These are phyloP conservation scores for Calyptommatus sinebrachiatus DNA, from an alignment of 2,113 vertebrate species.

Conservation along the genomic window DNA sequence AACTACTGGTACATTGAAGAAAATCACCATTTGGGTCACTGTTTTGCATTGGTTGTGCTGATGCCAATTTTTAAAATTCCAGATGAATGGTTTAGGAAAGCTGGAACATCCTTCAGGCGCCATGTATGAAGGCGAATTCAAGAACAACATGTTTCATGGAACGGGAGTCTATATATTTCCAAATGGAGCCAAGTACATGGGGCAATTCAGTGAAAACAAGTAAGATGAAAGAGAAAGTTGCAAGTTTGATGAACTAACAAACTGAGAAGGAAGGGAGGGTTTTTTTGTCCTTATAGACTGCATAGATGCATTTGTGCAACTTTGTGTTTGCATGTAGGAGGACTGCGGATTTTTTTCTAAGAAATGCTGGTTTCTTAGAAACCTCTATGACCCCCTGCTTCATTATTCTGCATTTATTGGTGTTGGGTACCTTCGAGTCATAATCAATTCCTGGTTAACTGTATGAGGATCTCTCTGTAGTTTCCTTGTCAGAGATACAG, in stretches of 20 bases:
- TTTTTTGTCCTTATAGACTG: too few relatives aligned
- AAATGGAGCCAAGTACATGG: conserved; percentile 74
- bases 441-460: too few relatives aligned
- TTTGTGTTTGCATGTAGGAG: too few relatives aligned
- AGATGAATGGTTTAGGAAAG: conserved; percentile 82
- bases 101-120: conserved; percentile 80
- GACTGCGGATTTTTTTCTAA: not conserved
- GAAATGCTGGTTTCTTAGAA: not conserved
- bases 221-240: conserved; percentile 47
- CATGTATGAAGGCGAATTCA: conserved; percentile 82
- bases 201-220: conserved; percentile 81
- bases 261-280: too few relatives aligned
- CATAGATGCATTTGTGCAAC: too few relatives aligned
- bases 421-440: too few relatives aligned
- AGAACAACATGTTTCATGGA: conserved; percentile 82
- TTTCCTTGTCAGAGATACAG: too few relatives aligned
- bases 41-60: conserved; percentile 25
- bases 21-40: not conserved
- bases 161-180: conserved; percentile 78
- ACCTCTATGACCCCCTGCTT: too few relatives aligned
- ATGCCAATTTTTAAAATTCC: conserved; percentile 31
- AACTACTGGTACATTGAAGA: not conserved
- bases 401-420: too few relatives aligned
- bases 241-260: not conserved
- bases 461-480: too few relatives aligned